These are phyloP conservation scores for Lypha dubia DNA, from an alignment of 2,888 invertebrate genomes.

Conservation along the genomic window DNA sequence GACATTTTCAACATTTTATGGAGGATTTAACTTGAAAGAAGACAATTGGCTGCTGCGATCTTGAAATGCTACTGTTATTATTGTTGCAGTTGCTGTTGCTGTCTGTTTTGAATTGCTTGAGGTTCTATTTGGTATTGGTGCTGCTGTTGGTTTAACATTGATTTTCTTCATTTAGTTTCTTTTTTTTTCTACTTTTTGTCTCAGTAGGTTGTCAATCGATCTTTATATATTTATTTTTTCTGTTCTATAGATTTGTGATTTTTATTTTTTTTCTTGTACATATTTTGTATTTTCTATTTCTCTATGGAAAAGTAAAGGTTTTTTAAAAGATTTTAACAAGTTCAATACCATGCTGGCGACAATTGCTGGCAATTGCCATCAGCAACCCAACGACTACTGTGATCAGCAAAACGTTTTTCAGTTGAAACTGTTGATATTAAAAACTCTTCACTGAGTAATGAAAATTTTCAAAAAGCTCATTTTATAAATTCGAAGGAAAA, in stretches of 20 bases:
- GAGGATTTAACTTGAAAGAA: slow-evolving; percentile 32
- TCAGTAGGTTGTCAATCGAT: slow-evolving; percentile 69
- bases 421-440: slow-evolving; percentile 20
- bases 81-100: slow-evolving; percentile 26
- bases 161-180: background rate
- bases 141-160: slow-evolving; percentile 22
- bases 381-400: slow-evolving; percentile 3
- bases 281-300: slow-evolving; percentile 54
- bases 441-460: background rate
- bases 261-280: no score
- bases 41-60: slow-evolving; percentile 33
- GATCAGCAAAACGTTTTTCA: slow-evolving; percentile 41
- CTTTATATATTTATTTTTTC: slow-evolving; percentile 59
- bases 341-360: slow-evolving; percentile 69
- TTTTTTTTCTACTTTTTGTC: slow-evolving; percentile 6
- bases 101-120: slow-evolving; percentile 39
- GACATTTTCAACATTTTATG: slow-evolving; percentile 65
- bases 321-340: slow-evolving; percentile 61
- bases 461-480: no score
- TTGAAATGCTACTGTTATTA: slow-evolving; percentile 48
- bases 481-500: no score
- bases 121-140: slow-evolving; percentile 12
- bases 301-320: slow-evolving; percentile 57
- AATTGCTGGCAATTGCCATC: slow-evolving; percentile 60
- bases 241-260: slow-evolving; percentile 38